phyloP scores from a whole-genome alignment of 2,797 vertebrate species.

The Melanotaenia boesemani region DNA sequence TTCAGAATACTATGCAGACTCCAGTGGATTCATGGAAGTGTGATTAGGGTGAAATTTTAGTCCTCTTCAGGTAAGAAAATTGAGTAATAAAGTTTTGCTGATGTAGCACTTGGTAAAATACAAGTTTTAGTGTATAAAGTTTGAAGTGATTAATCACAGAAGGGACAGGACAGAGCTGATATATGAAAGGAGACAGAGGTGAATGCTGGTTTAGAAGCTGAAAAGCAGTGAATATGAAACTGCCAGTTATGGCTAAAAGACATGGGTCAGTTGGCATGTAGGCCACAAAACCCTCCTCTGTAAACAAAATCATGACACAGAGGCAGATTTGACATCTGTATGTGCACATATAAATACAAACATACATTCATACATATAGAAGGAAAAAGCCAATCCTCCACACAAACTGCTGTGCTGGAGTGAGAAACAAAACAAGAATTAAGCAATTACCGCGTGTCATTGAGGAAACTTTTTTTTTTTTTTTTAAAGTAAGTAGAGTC shows the following conservation, averaged over 20 bases:
- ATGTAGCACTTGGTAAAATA: conserved; percentile 46
- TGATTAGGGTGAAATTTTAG: conserved; percentile 45
- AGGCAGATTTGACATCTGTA: conserved; percentile 64
- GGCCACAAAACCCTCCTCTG: conserved; percentile 45
- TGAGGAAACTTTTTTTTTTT: conserved; percentile 33
- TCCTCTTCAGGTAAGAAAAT: conserved; percentile 30
- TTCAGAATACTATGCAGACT: conserved; percentile 26
- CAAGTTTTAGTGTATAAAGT: conserved; percentile 39
- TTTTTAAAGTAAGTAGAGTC: conserved; percentile 67
- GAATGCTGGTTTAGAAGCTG: conserved; percentile 3
- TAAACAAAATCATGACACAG: conserved; percentile 67
- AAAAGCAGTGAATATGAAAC: conserved; percentile 29
- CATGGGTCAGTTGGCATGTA: not conserved
- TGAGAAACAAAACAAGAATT: conserved; percentile 42
- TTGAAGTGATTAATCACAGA: conserved; percentile 30
- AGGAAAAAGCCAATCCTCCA: conserved; percentile 39
- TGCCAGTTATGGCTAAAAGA: conserved; percentile 5
- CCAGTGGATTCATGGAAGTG: conserved; percentile 34
- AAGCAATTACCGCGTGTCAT: conserved; percentile 56
- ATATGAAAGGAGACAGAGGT: conserved; percentile 23
- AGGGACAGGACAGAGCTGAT: conserved; percentile 23
- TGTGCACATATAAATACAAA: conserved; percentile 79
- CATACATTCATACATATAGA: conserved; percentile 66
- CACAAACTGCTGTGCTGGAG: conserved; percentile 66
- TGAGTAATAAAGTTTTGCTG: conserved; percentile 45